phyloP scores from a whole-genome alignment of 2,797 vertebrate species.

The Hydrophis major region DNA sequence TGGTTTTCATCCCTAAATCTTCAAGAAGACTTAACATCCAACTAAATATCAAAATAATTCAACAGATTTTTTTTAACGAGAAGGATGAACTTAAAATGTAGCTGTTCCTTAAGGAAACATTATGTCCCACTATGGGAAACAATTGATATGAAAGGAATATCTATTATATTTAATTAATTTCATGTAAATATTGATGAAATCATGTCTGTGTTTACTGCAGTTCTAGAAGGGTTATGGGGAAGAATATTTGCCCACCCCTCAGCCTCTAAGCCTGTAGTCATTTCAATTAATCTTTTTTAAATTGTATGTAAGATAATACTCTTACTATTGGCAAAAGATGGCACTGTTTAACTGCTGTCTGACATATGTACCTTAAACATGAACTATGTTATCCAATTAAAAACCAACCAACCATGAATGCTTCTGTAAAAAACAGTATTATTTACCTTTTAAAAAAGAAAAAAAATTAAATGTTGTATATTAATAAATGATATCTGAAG shows the following conservation, averaged over 20 bases:
- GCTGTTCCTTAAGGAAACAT: not conserved
- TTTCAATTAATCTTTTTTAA: not conserved
- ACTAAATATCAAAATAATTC: not conserved
- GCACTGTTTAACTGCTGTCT: not conserved
- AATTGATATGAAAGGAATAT: not conserved
- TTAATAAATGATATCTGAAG: not conserved
- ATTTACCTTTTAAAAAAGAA: not conserved
- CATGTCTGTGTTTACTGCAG: not conserved
- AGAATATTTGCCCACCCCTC: no score
- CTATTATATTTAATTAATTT: constrained; percentile 6
- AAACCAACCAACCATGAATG: not conserved
- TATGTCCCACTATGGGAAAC: not conserved
- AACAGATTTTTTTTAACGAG: not conserved
- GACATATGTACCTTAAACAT: not conserved
- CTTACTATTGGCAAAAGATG: not conserved
- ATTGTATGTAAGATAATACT: not conserved
- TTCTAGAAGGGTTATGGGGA: not conserved
- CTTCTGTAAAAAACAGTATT: not conserved
- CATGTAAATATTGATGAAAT: not conserved
- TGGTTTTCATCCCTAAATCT: not conserved
- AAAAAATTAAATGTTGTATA: not conserved
- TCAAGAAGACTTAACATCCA: not conserved
- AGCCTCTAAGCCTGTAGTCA: not conserved
- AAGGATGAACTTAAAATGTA: constrained; percentile 15
- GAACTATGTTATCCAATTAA: not conserved